Evolutionary conservation across 2,797 vertebrate genomes (phyloP).

Genomic region (Myoxocephalus aenaeus): DNA sequence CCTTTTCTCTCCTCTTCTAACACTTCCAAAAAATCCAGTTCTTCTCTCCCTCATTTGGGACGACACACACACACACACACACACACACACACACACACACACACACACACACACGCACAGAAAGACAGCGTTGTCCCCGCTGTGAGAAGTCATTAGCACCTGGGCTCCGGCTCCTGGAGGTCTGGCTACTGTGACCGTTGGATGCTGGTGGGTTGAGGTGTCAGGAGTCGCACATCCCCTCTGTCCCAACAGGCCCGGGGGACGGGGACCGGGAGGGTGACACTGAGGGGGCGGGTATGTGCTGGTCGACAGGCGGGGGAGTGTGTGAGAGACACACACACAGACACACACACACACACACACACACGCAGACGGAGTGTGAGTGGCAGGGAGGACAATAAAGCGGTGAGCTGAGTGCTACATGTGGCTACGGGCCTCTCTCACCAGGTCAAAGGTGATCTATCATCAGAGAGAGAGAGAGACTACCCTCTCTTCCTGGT

Average conservation of each 20-base stretch:
- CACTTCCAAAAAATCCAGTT: not conserved
- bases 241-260: slow-evolving; percentile 30
- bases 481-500: slow-evolving; percentile 28
- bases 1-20: too few relatives aligned
- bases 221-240: slow-evolving; percentile 55
- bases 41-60: too few relatives aligned
- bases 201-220: slow-evolving; percentile 55
- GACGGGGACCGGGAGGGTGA: not conserved
- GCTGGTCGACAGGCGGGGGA: slow-evolving; percentile 33
- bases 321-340: slow-evolving; percentile 18
- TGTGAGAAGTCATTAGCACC: slow-evolving; percentile 69
- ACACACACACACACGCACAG: too few relatives aligned
- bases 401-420: slow-evolving; percentile 43
- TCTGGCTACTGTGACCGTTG: slow-evolving; percentile 50
- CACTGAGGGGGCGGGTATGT: slow-evolving; percentile 20
- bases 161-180: slow-evolving; percentile 59
- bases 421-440: slow-evolving; percentile 42
- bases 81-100: not conserved
- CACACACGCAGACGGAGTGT: slow-evolving; percentile 39
- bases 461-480: slow-evolving; percentile 26
- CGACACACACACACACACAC: slow-evolving; percentile 5
- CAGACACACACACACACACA: slow-evolving; percentile 18
- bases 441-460: slow-evolving; percentile 59
- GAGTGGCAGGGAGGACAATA: slow-evolving; percentile 54
- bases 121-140: slow-evolving; percentile 47